Conservation (phyloP, 2,113 vertebrate genomes). For the Microcebus lehilahytsara region DNA sequence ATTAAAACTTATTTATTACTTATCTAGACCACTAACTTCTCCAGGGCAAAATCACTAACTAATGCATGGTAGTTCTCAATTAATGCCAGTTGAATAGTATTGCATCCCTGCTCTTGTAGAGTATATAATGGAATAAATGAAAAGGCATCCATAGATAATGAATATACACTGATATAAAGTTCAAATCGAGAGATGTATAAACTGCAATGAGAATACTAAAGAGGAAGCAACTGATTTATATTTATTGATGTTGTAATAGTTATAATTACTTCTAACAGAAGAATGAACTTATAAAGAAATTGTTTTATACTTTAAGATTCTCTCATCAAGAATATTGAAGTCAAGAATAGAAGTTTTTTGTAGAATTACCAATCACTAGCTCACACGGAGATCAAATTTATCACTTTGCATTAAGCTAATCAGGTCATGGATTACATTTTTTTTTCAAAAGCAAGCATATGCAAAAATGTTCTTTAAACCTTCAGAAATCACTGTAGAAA, state of each 20-base stretch:
- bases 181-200: not conserved
- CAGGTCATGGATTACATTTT: not conserved
- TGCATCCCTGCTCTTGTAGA: not conserved
- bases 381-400: not conserved
- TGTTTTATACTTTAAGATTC: conserved; percentile 30
- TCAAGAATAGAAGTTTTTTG: not conserved
- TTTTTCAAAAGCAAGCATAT: conserved; percentile 60
- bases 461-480: conserved; percentile 76
- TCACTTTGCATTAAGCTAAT: conserved; percentile 65
- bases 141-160: not conserved
- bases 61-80: not conserved
- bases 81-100: not conserved
- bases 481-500: conserved; percentile 73
- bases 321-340: not conserved
- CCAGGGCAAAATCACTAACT: not conserved
- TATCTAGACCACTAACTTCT: not conserved
- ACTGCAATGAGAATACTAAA: not conserved
- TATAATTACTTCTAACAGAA: conserved; percentile 9
- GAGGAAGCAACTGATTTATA: not conserved
- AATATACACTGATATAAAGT: not conserved
- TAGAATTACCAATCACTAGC: conserved; percentile 51
- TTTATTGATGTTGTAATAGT: not conserved
- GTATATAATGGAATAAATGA: not conserved
- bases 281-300: not conserved
- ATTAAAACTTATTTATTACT: not conserved